Evolutionary conservation across 2,888 invertebrate genomes (phyloP).

Genomic region (Hesperia comma): DNA sequence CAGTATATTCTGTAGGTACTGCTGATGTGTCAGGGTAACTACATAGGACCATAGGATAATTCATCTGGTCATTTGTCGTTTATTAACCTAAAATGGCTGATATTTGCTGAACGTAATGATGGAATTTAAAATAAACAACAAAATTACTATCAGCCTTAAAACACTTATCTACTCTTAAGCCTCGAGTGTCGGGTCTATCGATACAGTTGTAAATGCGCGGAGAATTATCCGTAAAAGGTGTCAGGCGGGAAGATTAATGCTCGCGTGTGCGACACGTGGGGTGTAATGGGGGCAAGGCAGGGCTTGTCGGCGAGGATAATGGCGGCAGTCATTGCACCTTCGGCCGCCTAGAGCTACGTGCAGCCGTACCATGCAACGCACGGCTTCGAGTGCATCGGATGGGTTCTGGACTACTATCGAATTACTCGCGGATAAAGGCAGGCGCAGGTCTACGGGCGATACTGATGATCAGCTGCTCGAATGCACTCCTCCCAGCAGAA

Average conservation of each 20-base stretch:
- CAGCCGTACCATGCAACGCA: slow-evolving; percentile 70
- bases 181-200: slow-evolving; percentile 47
- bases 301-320: slow-evolving; percentile 55
- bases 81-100: no score
- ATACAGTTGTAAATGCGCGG: slow-evolving; percentile 55
- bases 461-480: slow-evolving; percentile 55
- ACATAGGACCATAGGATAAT: no score
- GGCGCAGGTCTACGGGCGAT: slow-evolving; percentile 76
- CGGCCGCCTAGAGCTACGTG: slow-evolving; percentile 64
- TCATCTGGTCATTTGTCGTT: no score
- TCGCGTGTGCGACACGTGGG: slow-evolving; percentile 78
- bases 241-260: slow-evolving; percentile 73
- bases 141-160: slow-evolving; percentile 42
- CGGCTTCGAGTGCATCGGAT: slow-evolving; percentile 73
- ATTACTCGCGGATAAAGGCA: slow-evolving; percentile 81
- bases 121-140: slow-evolving; percentile 4
- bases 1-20: no score
- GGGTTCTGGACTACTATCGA: slow-evolving; percentile 87
- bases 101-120: background rate
- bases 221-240: slow-evolving; percentile 64
- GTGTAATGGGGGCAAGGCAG: slow-evolving; percentile 51
- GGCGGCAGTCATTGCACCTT: slow-evolving; percentile 80
- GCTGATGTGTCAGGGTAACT: no score
- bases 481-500: slow-evolving; percentile 56
- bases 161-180: slow-evolving; percentile 42